phyloP scores from a whole-genome alignment of 2,113 vertebrate genomes.

The Gasterosteus aculeatus region DNA sequence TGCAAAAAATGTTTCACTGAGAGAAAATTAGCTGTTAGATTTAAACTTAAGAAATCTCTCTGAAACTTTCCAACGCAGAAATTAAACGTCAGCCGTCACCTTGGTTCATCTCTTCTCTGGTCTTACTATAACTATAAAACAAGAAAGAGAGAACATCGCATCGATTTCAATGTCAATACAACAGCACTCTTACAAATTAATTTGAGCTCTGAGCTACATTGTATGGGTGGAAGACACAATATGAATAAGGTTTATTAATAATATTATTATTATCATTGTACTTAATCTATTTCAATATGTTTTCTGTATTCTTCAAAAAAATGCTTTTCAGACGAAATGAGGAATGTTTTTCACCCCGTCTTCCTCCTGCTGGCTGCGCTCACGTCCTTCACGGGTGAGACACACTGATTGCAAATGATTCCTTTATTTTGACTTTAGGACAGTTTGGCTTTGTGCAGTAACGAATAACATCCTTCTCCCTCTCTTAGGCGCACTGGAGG shows the following conservation, averaged over 20 bases:
- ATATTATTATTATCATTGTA: neutral
- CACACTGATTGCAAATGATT: neutral
- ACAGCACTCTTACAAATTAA: neutral
- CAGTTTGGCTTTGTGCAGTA: neutral
- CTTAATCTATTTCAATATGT: neutral
- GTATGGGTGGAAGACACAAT: neutral
- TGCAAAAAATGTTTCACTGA: neutral
- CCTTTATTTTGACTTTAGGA: neutral
- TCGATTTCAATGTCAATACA: neutral
- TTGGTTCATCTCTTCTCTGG: neutral
- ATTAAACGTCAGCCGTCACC: neutral
- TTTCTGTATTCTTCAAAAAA: neutral
- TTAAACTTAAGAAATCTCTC: neutral
- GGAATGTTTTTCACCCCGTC: slow-evolving; percentile 5
- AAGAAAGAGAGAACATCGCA: neutral
- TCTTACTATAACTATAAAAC: neutral
- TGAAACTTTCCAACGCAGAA: neutral
- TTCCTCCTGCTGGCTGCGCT: slow-evolving; percentile 31
- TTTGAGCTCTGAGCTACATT: neutral
- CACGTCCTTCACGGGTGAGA: slow-evolving; percentile 40
- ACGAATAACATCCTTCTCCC: slow-evolving; percentile 11
- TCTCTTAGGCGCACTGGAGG: slow-evolving; percentile 4
- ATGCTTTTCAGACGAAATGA: slow-evolving; percentile 63
- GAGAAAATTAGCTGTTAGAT: neutral
- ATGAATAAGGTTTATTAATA: neutral